A percentile compares a stretch with the other conserved stretches of the same genome.
Conservation (phyloP, 2,797 vertebrate genomes). For the Lutjanus argentimaculatus region DNA sequence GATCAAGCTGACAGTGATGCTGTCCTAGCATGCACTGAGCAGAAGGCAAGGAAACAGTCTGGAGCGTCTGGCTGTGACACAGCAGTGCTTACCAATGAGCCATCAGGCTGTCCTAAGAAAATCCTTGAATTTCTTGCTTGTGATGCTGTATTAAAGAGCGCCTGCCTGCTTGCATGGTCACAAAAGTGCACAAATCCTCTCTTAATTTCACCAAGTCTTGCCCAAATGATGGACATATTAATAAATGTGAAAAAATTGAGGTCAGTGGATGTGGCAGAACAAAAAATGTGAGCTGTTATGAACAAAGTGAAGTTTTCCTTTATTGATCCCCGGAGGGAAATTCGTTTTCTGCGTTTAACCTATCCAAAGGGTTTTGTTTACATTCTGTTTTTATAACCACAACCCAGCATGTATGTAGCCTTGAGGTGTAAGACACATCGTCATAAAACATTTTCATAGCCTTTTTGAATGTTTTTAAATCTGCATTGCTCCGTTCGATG, state of each 20-base stretch:
- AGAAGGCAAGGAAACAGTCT: constrained; percentile 64
- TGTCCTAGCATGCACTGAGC: constrained; percentile 60
- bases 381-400: not conserved
- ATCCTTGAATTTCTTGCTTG: constrained; percentile 41
- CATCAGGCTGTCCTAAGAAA: constrained; percentile 58
- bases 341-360: no score
- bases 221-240: constrained; percentile 5
- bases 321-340: no score
- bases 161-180: constrained; percentile 2
- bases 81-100: constrained; percentile 57
- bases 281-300: no score
- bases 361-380: not conserved
- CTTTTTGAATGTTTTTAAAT: not conserved
- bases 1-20: constrained; percentile 53
- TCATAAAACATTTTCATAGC: not conserved
- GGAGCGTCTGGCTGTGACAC: constrained; percentile 63
- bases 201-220: constrained; percentile 12
- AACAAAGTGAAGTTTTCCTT: not conserved
- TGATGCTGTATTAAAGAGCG: constrained; percentile 29
- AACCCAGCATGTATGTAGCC: not conserved
- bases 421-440: not conserved
- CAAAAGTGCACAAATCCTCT: constrained; percentile 16
- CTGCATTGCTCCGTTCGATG: not conserved
- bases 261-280: no score
- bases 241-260: not conserved